Percentiles rank a stretch among this genome's conserved stretches.
Evolutionary conservation across 1,140 invertebrate genomes (phyloP).

Genomic region (Lucilia cuprina): DNA sequence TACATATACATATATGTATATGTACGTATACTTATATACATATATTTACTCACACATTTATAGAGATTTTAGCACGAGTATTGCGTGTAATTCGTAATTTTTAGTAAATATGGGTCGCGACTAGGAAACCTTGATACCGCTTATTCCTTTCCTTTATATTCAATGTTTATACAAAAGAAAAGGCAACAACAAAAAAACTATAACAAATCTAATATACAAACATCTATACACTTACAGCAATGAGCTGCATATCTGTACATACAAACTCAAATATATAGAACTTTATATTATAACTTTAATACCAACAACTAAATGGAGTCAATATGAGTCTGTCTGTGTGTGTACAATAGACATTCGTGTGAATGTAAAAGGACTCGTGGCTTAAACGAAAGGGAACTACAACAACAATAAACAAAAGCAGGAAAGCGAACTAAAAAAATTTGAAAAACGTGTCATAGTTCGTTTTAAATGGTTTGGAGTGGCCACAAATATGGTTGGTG

Average conservation of each 20-base stretch:
- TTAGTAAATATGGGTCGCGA: slow-evolving; percentile 34
- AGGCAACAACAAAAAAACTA: no score
- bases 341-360: not conserved
- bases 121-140: slow-evolving; percentile 32
- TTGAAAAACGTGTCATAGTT: not conserved
- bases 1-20: not conserved
- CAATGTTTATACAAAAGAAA: not conserved
- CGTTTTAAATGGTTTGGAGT: not conserved
- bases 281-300: not conserved
- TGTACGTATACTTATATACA: no score
- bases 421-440: not conserved
- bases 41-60: not conserved
- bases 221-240: not conserved
- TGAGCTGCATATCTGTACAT: not conserved
- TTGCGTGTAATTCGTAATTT: slow-evolving; percentile 32
- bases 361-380: not conserved
- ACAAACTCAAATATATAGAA: not conserved
- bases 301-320: not conserved
- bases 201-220: no score
- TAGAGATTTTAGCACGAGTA: not conserved
- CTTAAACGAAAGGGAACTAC: not conserved
- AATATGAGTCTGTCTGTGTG: not conserved
- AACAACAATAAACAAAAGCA: not conserved
- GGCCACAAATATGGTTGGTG: not conserved
- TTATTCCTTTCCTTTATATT: slow-evolving; percentile 27